Conservation (phyloP, 1,140 invertebrate genomes). For the Stenopsyche tienmushanensis region DNA sequence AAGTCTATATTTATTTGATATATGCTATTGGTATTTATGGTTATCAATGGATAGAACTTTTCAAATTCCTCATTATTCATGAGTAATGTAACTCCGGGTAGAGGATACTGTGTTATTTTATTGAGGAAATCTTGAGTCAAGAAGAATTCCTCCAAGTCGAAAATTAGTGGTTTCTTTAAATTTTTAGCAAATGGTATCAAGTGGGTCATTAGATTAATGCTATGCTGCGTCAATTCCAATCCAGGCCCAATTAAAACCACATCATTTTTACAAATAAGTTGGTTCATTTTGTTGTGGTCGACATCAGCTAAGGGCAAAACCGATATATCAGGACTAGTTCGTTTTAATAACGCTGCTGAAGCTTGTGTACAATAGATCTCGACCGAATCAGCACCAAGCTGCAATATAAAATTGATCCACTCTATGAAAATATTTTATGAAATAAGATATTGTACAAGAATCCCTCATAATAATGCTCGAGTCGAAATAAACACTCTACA, state of each 20-base stretch:
- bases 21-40: constrained; percentile 26
- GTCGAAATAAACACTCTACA: too few species aligned
- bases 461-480: too few species aligned
- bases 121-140: constrained; percentile 55
- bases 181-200: constrained; percentile 48
- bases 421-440: neutral
- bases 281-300: constrained; percentile 49
- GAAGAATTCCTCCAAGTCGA: constrained; percentile 78
- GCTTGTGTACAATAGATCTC: constrained; percentile 72
- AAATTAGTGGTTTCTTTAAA: constrained; percentile 65
- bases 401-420: neutral
- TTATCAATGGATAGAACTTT: constrained; percentile 15
- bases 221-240: constrained; percentile 61
- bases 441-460: neutral
- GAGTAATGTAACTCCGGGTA: constrained; percentile 64
- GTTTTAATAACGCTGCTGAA: constrained; percentile 72
- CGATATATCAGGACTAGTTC: constrained; percentile 79
- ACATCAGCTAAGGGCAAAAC: constrained; percentile 70
- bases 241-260: constrained; percentile 76
- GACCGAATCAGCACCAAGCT: constrained; percentile 68
- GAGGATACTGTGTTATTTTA: constrained; percentile 13
- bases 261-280: constrained; percentile 63
- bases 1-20: constrained; percentile 24
- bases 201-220: constrained; percentile 49
- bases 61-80: constrained; percentile 76